Percentiles rank a stretch among this genome's conserved stretches.
Conservation (phyloP, 2,888 invertebrate genomes). For the Entomobrya proxima region DNA sequence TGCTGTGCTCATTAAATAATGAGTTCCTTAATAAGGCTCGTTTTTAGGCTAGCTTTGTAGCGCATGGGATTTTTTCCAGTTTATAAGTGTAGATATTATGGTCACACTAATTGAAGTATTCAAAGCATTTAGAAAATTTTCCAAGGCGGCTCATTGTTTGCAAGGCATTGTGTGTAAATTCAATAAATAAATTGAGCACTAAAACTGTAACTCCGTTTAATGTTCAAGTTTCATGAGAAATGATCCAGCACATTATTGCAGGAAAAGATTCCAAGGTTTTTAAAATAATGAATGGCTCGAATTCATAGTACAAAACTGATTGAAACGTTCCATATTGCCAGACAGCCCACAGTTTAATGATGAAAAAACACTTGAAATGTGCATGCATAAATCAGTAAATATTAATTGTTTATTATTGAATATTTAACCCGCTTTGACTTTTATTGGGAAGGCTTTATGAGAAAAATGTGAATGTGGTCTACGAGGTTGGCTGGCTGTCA, state of each 20-base stretch:
- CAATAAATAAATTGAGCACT: too few species aligned
- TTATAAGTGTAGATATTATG: slow-evolving; percentile 1
- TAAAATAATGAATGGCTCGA: too few species aligned
- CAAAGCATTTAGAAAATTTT: neutral
- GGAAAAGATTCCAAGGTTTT: too few species aligned
- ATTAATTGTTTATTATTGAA: neutral
- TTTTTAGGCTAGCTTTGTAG: neutral
- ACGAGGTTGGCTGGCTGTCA: slow-evolving; percentile 11
- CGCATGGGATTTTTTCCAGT: slow-evolving; percentile 35
- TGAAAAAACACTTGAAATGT: neutral
- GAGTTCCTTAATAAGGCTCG: slow-evolving; percentile 45
- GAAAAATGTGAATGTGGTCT: too few species aligned
- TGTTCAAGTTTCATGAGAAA: neutral
- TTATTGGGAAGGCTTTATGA: neutral
- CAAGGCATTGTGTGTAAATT: too few species aligned
- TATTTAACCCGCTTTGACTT: neutral
- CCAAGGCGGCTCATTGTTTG: neutral
- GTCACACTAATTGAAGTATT: slow-evolving; percentile 22
- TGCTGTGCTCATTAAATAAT: slow-evolving; percentile 42
- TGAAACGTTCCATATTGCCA: slow-evolving; percentile 28
- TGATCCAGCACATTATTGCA: too few species aligned
- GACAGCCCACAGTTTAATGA: neutral
- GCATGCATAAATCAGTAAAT: neutral
- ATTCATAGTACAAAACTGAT: too few species aligned
- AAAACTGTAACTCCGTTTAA: neutral